Conservation (phyloP, 2,113 vertebrate species). For the Panurus biarmicus region DNA sequence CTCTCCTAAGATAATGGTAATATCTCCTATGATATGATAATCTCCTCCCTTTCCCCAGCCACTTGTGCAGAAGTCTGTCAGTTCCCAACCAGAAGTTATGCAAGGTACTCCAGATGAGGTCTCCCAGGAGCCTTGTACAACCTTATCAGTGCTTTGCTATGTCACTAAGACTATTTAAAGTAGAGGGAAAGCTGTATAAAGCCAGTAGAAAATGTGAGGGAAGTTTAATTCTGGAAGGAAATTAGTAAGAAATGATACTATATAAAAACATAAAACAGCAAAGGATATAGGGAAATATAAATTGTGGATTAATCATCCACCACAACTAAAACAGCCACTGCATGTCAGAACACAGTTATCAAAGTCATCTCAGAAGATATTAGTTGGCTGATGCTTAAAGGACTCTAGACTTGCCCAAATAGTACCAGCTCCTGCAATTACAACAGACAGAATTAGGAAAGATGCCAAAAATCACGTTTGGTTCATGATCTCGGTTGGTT, state of each 20-base stretch:
- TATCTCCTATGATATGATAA: no score
- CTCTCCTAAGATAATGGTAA: no score
- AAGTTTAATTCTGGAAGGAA: not conserved
- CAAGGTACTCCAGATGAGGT: not conserved
- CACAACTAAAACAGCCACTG: not conserved
- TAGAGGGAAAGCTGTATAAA: not conserved
- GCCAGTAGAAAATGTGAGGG: not conserved
- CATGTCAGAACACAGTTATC: not conserved
- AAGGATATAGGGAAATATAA: not conserved
- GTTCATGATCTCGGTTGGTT: not conserved
- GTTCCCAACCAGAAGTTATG: not conserved
- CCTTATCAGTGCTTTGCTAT: not conserved
- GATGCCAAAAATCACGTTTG: not conserved
- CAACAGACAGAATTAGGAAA: not conserved
- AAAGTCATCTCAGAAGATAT: not conserved
- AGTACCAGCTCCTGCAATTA: not conserved
- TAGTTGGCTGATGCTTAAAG: not conserved
- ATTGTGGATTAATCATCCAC: not conserved
- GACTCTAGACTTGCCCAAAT: not conserved
- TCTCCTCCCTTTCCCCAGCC: not conserved
- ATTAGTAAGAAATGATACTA: not conserved
- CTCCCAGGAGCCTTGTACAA: not conserved
- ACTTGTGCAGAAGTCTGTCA: not conserved
- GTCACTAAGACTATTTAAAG: not conserved
- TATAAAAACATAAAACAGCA: not conserved